Base-by-base conservation (phyloP, 2,888 invertebrate species). In the Nipponacmea schrenckii region DNA sequence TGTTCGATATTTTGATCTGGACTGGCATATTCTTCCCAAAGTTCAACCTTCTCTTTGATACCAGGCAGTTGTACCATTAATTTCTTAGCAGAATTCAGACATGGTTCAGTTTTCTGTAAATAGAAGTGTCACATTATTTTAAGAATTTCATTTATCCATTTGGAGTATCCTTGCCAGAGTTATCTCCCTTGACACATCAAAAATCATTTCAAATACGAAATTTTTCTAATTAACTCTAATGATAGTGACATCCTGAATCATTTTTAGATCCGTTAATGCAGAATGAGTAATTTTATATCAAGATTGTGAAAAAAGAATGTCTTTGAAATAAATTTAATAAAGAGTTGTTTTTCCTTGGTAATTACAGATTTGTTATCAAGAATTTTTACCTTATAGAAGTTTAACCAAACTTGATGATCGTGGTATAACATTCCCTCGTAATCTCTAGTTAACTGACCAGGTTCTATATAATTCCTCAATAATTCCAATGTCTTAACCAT, bases 351-450 rank as follows among this genome's bases (percentile, higher is more conserved):
- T 39, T 39, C 39, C 39, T 39, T 39, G 39, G 39, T 39, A 39
- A 10, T 39, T 39, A 39, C 4, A 39, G 39, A 10, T 5, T 8
- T 10, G 1, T 39, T 39, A 39, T 10, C 39, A 39, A 8, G 39
- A 14, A 45, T 65, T 75, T 73, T 63, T 69, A 84, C 83, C 82
- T 82, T 80, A 77, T 85, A 77, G 63, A 84, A 81, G 24, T 78
- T 77, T 24, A 84, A 76, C 84, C 83, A 84, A 0, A 81, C 78
- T 7, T 74, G 48, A 65, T 86, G 85, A 62, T 83, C 79, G 68
- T 86, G 84, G 46, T 73, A 70, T 39, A 85, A 65, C 3, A 81
- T 80, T 0, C 86, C 86, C 8, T 84, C 85, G 67, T 81, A 82
- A 50, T 86, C 86, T 45, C 71, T 62, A 0, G 84, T 85, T 50